Percentiles rank a stretch among this genome's conserved stretches.
Evolutionary conservation across 1,140 invertebrate genomes (phyloP).

Genomic region (Sweltsa coloradensis): DNA sequence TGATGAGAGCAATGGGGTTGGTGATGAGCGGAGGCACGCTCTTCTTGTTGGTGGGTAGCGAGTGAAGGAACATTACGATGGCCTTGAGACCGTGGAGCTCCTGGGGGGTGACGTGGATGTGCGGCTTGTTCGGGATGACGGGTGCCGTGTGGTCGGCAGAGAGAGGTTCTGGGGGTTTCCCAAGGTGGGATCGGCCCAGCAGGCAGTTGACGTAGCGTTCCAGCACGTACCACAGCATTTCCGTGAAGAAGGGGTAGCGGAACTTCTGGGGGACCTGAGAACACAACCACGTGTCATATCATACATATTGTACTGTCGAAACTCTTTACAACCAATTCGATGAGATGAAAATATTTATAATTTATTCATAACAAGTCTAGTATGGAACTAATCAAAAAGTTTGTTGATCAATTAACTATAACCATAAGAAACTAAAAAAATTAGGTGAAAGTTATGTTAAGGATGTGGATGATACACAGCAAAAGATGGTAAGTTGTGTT

Average conservation of each 20-base stretch:
- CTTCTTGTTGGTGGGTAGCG: constrained; percentile 77
- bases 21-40: constrained; percentile 83
- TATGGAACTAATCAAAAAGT: not conserved
- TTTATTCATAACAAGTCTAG: constrained; percentile 16
- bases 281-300: too few species aligned
- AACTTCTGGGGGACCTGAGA: constrained; percentile 86
- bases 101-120: constrained; percentile 20
- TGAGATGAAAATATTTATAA: too few species aligned
- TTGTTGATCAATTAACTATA: too few species aligned
- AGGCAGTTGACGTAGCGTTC: constrained; percentile 85
- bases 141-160: not conserved
- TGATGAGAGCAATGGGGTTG: constrained; percentile 79
- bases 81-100: constrained; percentile 83
- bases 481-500: too few species aligned
- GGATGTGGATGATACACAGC: too few species aligned
- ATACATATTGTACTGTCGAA: too few species aligned
- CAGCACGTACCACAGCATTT: constrained; percentile 96
- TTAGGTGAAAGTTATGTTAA: too few species aligned
- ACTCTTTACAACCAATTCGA: too few species aligned
- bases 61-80: constrained; percentile 84
- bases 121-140: not conserved
- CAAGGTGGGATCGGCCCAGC: constrained; percentile 68
- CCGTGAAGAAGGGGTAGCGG: constrained; percentile 93
- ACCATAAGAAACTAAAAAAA: too few species aligned
- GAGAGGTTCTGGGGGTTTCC: constrained; percentile 24